Percentiles rank a stretch among this genome's conserved stretches.
phyloP scores from a whole-genome alignment of 1,140 invertebrate genomes.

The Euura lappo region DNA sequence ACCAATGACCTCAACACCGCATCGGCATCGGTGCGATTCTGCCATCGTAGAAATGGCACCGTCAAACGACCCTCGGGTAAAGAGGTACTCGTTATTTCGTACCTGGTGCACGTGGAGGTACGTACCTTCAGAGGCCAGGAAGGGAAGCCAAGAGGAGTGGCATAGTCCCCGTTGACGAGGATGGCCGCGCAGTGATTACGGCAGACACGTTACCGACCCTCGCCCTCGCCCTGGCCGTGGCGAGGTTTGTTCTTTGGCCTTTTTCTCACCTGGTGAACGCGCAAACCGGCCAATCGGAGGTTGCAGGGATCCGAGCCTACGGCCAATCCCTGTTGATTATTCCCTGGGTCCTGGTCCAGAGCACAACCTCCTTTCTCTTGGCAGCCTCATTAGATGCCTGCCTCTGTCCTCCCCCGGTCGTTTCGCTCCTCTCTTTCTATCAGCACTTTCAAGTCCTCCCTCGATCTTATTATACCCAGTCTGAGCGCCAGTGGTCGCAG shows the following conservation, averaged over 20 bases:
- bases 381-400: conserved; percentile 52
- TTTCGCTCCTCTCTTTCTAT: background rate
- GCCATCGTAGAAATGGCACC: no score
- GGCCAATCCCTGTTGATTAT: conserved; percentile 55
- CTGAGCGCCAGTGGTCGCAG: background rate
- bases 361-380: conserved; percentile 46
- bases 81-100: no score
- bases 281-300: conserved; percentile 39
- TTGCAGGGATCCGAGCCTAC: conserved; percentile 36
- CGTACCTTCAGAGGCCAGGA: no score
- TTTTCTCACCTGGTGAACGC: conserved; percentile 46
- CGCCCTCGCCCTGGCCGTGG: conserved; percentile 30
- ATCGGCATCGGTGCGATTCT: no score
- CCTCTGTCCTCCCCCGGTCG: conserved; percentile 43
- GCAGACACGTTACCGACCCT: background rate
- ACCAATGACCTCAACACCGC: no score
- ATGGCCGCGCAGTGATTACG: conserved; percentile 3
- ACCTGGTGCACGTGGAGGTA: no score
- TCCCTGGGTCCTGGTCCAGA: conserved; percentile 47
- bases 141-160: background rate
- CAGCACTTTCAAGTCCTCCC: conserved; percentile 21
- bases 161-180: conserved; percentile 2
- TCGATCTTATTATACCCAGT: conserved; percentile 41
- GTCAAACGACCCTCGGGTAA: no score
- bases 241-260: conserved; percentile 25